phyloP scores from a whole-genome alignment of 1,140 invertebrate species.

The Drosophila repletoides region DNA sequence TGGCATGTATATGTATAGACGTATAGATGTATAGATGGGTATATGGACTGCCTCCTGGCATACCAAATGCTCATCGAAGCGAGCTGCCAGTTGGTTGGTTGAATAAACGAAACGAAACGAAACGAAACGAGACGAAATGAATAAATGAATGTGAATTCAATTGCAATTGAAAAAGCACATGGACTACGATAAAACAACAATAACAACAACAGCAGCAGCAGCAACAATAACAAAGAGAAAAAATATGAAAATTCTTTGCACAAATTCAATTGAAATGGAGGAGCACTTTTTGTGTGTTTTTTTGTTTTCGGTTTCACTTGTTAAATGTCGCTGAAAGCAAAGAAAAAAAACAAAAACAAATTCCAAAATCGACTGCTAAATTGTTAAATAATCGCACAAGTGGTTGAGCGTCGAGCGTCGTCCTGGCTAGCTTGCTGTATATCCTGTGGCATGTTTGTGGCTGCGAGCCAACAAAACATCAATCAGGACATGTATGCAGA shows the following conservation, averaged over 20 bases:
- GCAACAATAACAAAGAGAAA: not conserved
- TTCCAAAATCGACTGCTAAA: constrained; percentile 63
- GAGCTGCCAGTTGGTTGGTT: constrained; percentile 25
- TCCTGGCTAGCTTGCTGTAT: not conserved
- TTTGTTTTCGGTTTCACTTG: constrained; percentile 22
- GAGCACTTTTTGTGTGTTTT: constrained; percentile 13
- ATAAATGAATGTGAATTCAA: constrained; percentile 77
- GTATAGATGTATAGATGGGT: too few species aligned
- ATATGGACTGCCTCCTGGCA: not conserved
- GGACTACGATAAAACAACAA: too few species aligned
- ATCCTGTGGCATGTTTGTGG: constrained; percentile 72
- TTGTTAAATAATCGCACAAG: constrained; percentile 77
- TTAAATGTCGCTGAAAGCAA: constrained; percentile 43
- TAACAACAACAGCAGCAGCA: constrained; percentile 9
- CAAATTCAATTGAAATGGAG: constrained; percentile 67
- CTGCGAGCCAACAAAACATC: constrained; percentile 59
- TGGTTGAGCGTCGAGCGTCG: constrained; percentile 22
- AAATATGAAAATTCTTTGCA: constrained; percentile 42
- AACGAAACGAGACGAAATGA: constrained; percentile 46
- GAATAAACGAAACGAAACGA: constrained; percentile 50
- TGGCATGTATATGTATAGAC: too few species aligned
- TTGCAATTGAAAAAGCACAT: constrained; percentile 63
- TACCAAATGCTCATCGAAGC: constrained; percentile 46
- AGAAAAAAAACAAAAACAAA: constrained; percentile 19
- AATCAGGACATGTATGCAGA: constrained; percentile 47